Evolutionary conservation across 2,113 vertebrate genomes (phyloP).

Genomic region (Equus przewalskii): DNA sequence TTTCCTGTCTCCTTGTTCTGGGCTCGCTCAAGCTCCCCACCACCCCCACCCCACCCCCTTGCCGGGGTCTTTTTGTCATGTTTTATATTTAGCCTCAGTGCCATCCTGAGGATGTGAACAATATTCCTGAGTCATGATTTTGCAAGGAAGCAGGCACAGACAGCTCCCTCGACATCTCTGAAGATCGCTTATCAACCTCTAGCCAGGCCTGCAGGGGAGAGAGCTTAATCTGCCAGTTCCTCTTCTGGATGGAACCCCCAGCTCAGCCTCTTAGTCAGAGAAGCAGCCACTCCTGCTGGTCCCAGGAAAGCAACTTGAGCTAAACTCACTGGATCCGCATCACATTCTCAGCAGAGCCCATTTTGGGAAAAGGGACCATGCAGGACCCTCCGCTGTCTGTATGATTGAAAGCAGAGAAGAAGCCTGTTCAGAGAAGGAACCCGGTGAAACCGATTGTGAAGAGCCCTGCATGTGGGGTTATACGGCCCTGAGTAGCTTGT

Average conservation of each 20-base stretch:
- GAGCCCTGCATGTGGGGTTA: not conserved
- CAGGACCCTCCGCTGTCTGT: not conserved
- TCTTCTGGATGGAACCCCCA: not conserved
- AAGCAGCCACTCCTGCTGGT: not conserved
- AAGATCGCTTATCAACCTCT: conserved; percentile 88
- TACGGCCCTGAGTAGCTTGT: not conserved
- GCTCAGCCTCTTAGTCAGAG: not conserved
- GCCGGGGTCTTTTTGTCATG: conserved; percentile 31
- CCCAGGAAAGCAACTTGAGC: not conserved
- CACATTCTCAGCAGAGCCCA: not conserved
- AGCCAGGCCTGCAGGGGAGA: conserved; percentile 74
- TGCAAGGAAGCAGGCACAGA: conserved; percentile 91
- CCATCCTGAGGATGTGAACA: conserved; percentile 93
- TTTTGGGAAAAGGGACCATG: rapidly evolving
- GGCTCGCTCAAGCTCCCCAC: not conserved
- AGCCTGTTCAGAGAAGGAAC: not conserved
- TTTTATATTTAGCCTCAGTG: conserved; percentile 94
- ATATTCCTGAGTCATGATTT: conserved; percentile 91
- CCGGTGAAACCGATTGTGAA: not conserved
- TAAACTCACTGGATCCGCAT: not conserved
- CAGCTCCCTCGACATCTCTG: conserved; percentile 75
- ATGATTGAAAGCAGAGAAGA: not conserved
- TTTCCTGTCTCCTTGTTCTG: conserved; percentile 76
- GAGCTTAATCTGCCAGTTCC: conserved; percentile 64
- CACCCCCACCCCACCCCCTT: not conserved